Conservation (phyloP, 1,140 invertebrate species). For the Achroia grisella region DNA sequence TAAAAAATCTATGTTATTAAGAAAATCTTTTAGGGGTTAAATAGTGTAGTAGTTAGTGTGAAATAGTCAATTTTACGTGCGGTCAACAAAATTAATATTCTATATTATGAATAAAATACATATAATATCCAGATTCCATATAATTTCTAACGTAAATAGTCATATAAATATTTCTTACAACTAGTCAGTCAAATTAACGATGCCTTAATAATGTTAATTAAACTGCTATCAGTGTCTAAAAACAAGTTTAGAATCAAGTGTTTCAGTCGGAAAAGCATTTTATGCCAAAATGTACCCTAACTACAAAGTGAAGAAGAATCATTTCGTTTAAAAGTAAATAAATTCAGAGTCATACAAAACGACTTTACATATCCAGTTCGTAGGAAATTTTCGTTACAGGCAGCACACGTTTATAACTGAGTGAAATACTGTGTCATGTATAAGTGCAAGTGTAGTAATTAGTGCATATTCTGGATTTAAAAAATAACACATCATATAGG, state of each 20-base stretch:
- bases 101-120: too few relatives aligned
- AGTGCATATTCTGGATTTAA: too few relatives aligned
- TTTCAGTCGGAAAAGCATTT: constrained; percentile 21
- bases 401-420: constrained; percentile 24
- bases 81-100: too few relatives aligned
- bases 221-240: constrained; percentile 42
- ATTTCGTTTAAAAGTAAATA: constrained; percentile 16
- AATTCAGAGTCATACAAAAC: constrained; percentile 36
- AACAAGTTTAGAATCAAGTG: constrained; percentile 44
- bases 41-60: too few relatives aligned
- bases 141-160: too few relatives aligned
- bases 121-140: too few relatives aligned
- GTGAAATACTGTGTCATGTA: too few relatives aligned
- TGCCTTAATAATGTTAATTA: constrained; percentile 32
- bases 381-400: constrained; percentile 34
- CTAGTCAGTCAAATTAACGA: constrained; percentile 13
- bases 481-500: too few relatives aligned
- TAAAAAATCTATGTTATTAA: too few relatives aligned
- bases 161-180: too few relatives aligned
- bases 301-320: constrained; percentile 14
- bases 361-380: constrained; percentile 46
- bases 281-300: constrained; percentile 31
- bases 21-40: too few relatives aligned
- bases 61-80: too few relatives aligned
- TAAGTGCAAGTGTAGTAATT: constrained; percentile 1